These are phyloP conservation scores for Acropora tenuis DNA, from an alignment of 64 coral and sea anemone species.

Conservation along the genomic window DNA sequence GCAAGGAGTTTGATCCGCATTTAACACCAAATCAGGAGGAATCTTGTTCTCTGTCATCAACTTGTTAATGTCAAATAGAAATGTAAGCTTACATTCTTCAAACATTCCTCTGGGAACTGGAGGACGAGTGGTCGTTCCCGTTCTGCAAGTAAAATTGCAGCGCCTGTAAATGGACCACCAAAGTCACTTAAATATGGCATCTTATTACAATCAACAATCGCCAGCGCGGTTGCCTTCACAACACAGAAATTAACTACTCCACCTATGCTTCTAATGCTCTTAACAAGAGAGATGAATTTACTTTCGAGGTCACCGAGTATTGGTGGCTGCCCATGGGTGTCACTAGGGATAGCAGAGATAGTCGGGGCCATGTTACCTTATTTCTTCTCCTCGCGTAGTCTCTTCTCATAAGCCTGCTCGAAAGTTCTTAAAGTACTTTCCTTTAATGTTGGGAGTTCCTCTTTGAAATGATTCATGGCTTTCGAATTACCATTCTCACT, in stretches of 20 bases:
- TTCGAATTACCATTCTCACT: conserved; percentile 67
- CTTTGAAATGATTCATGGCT: conserved; percentile 63
- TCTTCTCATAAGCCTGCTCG: conserved; percentile 55
- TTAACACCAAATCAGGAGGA: conserved; percentile 40
- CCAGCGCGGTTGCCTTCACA: conserved; percentile 26
- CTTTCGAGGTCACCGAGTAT: conserved; percentile 34
- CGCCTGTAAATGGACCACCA: conserved; percentile 42
- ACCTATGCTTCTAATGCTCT: conserved; percentile 43
- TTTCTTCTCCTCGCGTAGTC: conserved; percentile 38
- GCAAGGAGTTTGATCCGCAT: conserved; percentile 52
- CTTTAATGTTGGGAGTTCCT: conserved; percentile 46
- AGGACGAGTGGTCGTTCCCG: conserved; percentile 44
- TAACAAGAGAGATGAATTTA: conserved; percentile 43
- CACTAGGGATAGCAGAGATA: neutral
- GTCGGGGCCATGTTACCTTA: neutral
- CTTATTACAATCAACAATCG: conserved; percentile 34
- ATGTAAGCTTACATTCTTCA: conserved; percentile 52
- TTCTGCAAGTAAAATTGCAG: conserved; percentile 50
- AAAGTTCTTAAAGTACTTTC: conserved; percentile 56
- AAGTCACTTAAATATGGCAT: conserved; percentile 7
- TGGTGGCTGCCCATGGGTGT: conserved; percentile 43
- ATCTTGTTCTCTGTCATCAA: conserved; percentile 1
- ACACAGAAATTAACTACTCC: conserved; percentile 20
- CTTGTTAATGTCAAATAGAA: conserved; percentile 32
- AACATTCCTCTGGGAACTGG: conserved; percentile 41